A percentile compares a stretch with the other conserved stretches of the same genome.
phyloP scores from a whole-genome alignment of 1,140 invertebrate genomes.

The Leptonema lineaticorne region DNA sequence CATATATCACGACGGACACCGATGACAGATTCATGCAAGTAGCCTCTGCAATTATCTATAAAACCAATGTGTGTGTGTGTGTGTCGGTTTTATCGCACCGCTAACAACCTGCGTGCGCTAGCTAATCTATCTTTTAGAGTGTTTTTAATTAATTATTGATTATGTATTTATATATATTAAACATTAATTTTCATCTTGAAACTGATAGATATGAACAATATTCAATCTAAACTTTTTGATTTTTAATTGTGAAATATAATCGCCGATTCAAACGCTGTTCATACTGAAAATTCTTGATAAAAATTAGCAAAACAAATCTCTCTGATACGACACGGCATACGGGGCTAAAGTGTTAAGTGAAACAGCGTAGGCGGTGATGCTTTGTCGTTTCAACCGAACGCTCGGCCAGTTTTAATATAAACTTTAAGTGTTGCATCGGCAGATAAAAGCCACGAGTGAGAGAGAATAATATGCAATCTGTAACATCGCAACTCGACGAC shows the following conservation, averaged over 20 bases:
- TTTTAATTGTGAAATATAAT: no score
- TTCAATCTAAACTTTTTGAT: no score
- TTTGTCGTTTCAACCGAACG: conserved; percentile 23
- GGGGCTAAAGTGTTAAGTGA: no score
- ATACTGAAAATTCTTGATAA: no score
- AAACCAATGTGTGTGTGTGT: conserved; percentile 28
- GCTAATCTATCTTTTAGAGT: neutral
- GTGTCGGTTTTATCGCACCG: conserved; percentile 39
- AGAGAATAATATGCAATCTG: conserved; percentile 31
- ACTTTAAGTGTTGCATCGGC: conserved; percentile 14
- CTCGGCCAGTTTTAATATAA: no score
- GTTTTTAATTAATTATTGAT: no score
- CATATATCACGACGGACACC: conserved; percentile 31
- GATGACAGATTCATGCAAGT: conserved; percentile 42
- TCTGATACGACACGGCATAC: no score
- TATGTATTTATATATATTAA: no score
- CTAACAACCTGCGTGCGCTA: neutral
- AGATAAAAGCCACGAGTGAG: conserved; percentile 28
- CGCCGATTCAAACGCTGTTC: no score
- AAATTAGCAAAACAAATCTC: no score
- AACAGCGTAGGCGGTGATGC: conserved; percentile 21
- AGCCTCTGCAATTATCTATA: conserved; percentile 41
- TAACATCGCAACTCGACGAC: conserved; percentile 29
- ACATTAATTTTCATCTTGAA: no score
- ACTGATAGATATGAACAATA: no score